Base-by-base conservation (phyloP, 1,140 invertebrate genomes). In the Pseudomyrmex concolor region DNA sequence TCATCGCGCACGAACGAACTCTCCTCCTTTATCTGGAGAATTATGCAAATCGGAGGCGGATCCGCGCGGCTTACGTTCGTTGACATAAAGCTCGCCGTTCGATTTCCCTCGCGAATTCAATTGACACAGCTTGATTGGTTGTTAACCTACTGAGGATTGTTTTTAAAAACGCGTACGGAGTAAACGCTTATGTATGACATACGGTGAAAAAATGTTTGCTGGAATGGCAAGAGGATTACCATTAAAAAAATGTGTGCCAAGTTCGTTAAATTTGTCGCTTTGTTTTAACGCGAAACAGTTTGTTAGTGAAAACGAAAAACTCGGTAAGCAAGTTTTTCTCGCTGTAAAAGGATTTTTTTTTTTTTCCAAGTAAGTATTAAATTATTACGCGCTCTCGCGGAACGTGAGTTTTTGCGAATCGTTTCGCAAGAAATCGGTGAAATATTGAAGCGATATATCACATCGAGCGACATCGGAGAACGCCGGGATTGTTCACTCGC, bases 401-500 rank as follows among this genome's bases (percentile, higher is more conserved):
- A 3, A 25, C 43, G 34, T n/a, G 34, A 34, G 34, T 34, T 71
- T 71, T 71, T 71, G 45, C 72, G 45, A 17, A 3, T 50, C 43
- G 34, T n/a, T 10, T 66, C 45, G 45, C 17, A 63, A 22, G n/a
- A 15, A 34, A 67, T 19, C 55, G 50, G 43, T 67, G 51, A 54
- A 68, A 77, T 54, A 68, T 43, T 19, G 25, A 13, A 67, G 19
- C 4, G 51, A 57, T 68, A n/a, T 55, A 34, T 55, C 50, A 45
- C 48, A 12, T 22, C 8, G 9, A 34, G 15, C 10, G 2, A 9
- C 13, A 45, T 8, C 25, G 34, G n/a, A 34, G 34, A 66, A 45
- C n/a, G 63, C 63, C 48, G 48, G n/a, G 12, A 54, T 66, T 54
- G 48, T n/a, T 57, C 34, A 25, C 50, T 62, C 63, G 82, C 73